Conservation (phyloP, 2,113 vertebrate genomes). For the Apteryx mantelli region DNA sequence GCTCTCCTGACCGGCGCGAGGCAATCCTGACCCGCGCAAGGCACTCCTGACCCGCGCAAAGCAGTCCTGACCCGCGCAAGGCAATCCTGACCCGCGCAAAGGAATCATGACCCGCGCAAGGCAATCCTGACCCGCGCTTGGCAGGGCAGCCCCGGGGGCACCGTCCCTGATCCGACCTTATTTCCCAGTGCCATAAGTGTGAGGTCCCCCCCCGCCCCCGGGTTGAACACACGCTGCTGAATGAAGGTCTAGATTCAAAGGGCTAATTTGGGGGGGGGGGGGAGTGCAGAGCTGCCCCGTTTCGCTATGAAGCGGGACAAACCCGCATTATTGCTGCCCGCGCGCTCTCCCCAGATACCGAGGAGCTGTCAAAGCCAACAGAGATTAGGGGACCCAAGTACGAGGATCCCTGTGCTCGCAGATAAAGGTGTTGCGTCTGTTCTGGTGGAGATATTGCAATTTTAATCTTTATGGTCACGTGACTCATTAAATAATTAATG, state of each 20-base stretch:
- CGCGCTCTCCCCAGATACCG: not conserved
- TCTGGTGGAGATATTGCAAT: constrained; percentile 84
- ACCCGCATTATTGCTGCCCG: not conserved
- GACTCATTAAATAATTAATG: constrained; percentile 97
- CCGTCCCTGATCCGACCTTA: not conserved
- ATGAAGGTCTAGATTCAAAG: not conserved
- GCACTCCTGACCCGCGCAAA: no score
- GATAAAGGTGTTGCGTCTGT: constrained; percentile 80
- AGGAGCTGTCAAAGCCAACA: constrained; percentile 38
- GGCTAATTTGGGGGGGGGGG: not conserved
- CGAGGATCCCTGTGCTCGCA: constrained; percentile 29
- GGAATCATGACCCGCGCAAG: not conserved
- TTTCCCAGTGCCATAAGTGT: not conserved
- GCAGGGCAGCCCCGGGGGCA: not conserved
- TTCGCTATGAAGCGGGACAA: not conserved
- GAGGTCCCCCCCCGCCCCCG: not conserved
- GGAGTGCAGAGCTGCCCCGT: not conserved
- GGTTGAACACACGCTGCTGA: not conserved
- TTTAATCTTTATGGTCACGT: constrained; percentile 91
- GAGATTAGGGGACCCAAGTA: constrained; percentile 44
- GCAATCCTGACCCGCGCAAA: not conserved
- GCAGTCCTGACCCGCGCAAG: no score
- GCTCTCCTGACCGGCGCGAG: no score
- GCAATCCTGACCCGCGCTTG: not conserved
- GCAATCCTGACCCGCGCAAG: not conserved